Percentiles rank a stretch among this genome's conserved stretches.
Evolutionary conservation across 2,113 vertebrate species (phyloP).

Genomic region (Chaenogobius annularis): DNA sequence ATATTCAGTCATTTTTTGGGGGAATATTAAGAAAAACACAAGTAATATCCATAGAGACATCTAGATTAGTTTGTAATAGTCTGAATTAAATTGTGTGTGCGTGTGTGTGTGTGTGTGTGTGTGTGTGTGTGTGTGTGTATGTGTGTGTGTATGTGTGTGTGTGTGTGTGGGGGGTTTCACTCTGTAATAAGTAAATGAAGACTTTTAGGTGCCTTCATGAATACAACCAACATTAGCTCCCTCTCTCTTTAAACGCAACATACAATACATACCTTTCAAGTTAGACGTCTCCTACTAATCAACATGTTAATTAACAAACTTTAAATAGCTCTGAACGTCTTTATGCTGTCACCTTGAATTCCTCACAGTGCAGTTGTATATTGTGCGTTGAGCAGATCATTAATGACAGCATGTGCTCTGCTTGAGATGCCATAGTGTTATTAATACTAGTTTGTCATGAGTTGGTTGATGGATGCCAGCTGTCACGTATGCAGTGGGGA

Average conservation of each 20-base stretch:
- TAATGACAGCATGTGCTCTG: constrained; percentile 32
- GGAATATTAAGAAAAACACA: no score
- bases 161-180: no score
- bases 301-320: not conserved
- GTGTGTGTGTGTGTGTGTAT: no score
- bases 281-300: not conserved
- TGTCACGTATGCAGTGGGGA: constrained; percentile 23
- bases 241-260: not conserved
- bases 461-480: constrained; percentile 39
- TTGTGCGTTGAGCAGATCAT: not conserved
- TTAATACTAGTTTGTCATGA: constrained; percentile 31
- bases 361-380: constrained; percentile 6
- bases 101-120: no score
- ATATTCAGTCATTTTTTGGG: no score
- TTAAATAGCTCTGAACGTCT: not conserved
- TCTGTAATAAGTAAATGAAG: no score
- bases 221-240: not conserved
- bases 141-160: no score
- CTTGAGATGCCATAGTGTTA: constrained; percentile 30
- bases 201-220: not conserved
- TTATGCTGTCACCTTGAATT: constrained; percentile 15
- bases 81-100: no score
- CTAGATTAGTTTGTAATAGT: no score
- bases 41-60: no score
- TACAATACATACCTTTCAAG: not conserved